Evolutionary conservation across 2,888 invertebrate genomes (phyloP), one percentile per base, ranked within the genome.

Genomic region (Luperina nickerlii): DNA sequence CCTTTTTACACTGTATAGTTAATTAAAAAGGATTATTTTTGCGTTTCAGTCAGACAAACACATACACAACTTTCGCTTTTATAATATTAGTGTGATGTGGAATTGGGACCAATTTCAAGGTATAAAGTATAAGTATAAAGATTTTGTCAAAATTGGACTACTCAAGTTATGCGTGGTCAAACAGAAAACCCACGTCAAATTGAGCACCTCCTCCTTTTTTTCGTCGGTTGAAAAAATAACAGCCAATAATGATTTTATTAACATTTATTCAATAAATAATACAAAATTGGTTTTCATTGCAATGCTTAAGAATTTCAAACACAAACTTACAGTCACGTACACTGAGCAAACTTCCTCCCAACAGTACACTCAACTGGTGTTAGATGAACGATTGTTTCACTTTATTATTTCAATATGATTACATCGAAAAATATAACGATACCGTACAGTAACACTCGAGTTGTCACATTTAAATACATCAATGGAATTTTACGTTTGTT

Each of bases 181-280:
- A 13, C 48, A 48, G 1, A 48, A 48, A 48, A 48, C 1, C 13
- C 48, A 5, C 15, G 15, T 15, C 6, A 0, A 48, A 15, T 15
- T 48, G 13, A 48, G 48, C 15, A 48, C 15, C 15, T 15, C 51
- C 6, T 51, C 51, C 7, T 20, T 54, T 54, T 54, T 8, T 8
- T 54, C 54, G 8, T 8, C 24, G 24, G 54, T 54, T 54, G 20
- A 57, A 70, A 51, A 70, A 87, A 92, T 91, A 92, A 88, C 76
- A 83, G 60, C 48, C 63, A 82, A 69, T 84, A 87, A 90, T 95
- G 96, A 96, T 96, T 96, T 96, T 96, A 96, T 96, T 96, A 96
- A 96, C 96, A 96, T 96, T 96, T 96, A 96, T 96, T 96, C 96
- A 96, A 96, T 96, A 96, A 96, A 96, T 96, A 96, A 96, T 96